Percentiles rank a stretch among this genome's conserved stretches.
phyloP scores from a whole-genome alignment of 2,113 vertebrate genomes.

The Osmerus eperlanus region DNA sequence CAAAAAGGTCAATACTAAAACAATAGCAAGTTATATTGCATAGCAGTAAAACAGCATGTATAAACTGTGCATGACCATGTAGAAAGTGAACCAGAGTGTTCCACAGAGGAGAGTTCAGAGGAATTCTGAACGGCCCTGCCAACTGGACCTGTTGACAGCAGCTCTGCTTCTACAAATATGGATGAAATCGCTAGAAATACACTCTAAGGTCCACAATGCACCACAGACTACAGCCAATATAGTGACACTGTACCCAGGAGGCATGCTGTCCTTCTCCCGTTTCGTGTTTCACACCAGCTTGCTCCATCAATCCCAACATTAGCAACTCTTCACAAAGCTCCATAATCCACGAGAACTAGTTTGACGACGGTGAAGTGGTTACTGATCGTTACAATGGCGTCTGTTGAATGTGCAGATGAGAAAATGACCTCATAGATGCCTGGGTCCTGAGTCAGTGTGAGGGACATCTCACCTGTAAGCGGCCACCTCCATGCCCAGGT shows the following conservation, averaged over 20 bases:
- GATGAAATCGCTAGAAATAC: constrained; percentile 68
- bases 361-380: no score
- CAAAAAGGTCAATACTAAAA: background rate
- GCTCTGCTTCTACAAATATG: constrained; percentile 57
- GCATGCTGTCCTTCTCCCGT: no score
- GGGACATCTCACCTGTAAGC: constrained; percentile 81
- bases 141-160: constrained; percentile 54
- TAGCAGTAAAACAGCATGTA: background rate
- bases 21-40: background rate
- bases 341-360: no score
- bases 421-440: background rate
- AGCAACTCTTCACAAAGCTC: no score
- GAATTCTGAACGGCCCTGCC: constrained; percentile 53
- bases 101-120: no score
- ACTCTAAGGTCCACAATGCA: constrained; percentile 54
- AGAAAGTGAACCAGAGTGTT: no score
- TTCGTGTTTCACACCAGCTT: no score
- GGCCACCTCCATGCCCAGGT: constrained; percentile 89
- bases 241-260: no score
- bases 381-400: background rate
- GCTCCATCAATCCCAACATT: no score
- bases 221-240: background rate
- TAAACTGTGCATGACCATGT: no score
- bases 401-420: background rate
- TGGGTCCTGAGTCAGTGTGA: constrained; percentile 1